These are phyloP conservation scores for Rousettus leschenaultii DNA, from an alignment of 2,113 vertebrate species.

Conservation along the genomic window DNA sequence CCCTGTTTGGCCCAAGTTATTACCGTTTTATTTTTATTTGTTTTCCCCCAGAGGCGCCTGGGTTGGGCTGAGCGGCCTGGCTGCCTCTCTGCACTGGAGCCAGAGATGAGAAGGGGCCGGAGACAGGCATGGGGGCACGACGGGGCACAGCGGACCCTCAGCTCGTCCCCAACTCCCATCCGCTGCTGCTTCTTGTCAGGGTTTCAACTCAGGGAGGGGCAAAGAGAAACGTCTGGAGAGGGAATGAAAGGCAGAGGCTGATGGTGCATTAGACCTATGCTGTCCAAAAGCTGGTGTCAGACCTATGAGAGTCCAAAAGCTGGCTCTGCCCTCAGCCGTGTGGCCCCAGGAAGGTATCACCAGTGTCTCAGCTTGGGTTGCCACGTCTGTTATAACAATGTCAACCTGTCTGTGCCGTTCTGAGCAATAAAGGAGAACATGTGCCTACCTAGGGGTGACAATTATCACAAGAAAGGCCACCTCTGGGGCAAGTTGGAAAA, in stretches of 20 bases:
- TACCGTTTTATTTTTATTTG: conserved; percentile 43
- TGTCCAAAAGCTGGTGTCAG: background rate
- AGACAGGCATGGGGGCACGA: background rate
- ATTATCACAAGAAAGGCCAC: background rate
- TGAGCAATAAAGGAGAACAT: background rate
- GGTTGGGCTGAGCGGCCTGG: background rate
- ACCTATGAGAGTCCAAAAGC: no score
- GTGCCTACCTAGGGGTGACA: background rate
- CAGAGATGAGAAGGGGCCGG: background rate
- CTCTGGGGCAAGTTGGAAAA: background rate
- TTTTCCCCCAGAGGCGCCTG: background rate
- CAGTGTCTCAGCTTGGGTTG: background rate
- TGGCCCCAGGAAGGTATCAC: no score
- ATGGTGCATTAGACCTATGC: no score
- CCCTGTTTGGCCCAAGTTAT: background rate
- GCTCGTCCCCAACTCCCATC: background rate
- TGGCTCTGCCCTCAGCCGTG: background rate
- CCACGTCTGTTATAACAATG: background rate
- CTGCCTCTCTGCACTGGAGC: background rate
- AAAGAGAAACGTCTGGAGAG: background rate
- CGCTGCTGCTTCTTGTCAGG: background rate
- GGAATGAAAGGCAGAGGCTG: background rate
- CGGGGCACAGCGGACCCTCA: background rate
- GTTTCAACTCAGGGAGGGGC: background rate
- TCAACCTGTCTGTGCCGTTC: background rate